Evolutionary conservation across 2,888 invertebrate species (phyloP).

Genomic region (Hylaea fasciaria): DNA sequence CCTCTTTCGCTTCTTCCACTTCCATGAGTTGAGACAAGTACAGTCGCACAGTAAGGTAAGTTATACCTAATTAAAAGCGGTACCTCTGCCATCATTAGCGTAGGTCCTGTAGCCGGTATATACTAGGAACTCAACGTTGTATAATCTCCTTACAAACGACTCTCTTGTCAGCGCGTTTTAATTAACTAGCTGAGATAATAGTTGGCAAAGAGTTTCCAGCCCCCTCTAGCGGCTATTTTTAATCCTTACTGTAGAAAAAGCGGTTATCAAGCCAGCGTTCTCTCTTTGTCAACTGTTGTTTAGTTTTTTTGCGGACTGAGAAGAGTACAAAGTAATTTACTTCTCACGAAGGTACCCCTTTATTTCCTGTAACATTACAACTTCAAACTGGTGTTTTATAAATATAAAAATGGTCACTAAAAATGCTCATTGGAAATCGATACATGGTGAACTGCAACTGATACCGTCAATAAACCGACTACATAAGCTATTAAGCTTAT

Average conservation of each 20-base stretch:
- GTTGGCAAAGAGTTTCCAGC: slow-evolving; percentile 8
- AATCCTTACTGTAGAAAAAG: slow-evolving; percentile 15
- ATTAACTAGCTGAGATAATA: slow-evolving; percentile 34
- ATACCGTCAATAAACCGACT: no score
- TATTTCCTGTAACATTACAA: no score
- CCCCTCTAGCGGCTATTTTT: slow-evolving; percentile 19
- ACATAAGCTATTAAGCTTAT: no score
- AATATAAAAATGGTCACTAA: no score
- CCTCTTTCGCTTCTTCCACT: no score
- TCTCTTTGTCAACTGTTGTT: not conserved
- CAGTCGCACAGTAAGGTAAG: no score
- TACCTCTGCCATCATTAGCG: not conserved
- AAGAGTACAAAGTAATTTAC: not conserved
- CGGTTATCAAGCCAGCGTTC: slow-evolving; percentile 8
- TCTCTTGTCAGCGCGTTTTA: slow-evolving; percentile 32
- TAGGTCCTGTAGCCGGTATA: not conserved
- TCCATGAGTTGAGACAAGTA: no score
- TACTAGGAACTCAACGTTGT: slow-evolving; percentile 16
- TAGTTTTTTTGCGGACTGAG: not conserved
- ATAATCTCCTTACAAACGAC: slow-evolving; percentile 20
- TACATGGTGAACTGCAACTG: no score
- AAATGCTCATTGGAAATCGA: no score
- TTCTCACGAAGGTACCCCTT: no score
- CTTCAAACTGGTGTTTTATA: no score
- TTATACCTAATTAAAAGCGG: not conserved